phyloP scores from a whole-genome alignment of 2,113 vertebrate genomes.

The Syngnathoides biaculeatus region DNA sequence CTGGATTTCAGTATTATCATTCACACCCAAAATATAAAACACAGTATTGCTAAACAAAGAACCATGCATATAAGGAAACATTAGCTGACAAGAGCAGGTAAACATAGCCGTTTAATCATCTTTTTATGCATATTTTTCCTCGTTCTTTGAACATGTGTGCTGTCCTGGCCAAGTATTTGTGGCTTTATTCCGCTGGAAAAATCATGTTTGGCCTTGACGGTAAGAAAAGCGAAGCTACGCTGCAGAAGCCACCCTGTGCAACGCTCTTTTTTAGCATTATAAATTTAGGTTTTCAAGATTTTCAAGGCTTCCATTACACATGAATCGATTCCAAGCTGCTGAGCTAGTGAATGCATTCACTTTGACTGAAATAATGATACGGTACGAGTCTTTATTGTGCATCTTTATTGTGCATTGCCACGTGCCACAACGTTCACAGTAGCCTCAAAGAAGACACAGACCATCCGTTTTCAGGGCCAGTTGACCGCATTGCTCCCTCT shows the following conservation, averaged over 20 bases:
- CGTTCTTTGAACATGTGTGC: background rate
- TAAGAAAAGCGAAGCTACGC: conserved; percentile 1
- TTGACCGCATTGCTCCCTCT: conserved; percentile 40
- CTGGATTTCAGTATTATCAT: too few relatives aligned
- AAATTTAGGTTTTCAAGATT: background rate
- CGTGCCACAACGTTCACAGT: conserved; percentile 39
- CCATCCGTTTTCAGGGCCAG: conserved; percentile 46
- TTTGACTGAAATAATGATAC: conserved; percentile 1
- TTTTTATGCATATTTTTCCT: background rate
- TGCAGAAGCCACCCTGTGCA: background rate
- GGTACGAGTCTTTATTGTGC: background rate
- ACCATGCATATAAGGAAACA: background rate
- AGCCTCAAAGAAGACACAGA: conserved; percentile 44
- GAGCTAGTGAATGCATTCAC: background rate
- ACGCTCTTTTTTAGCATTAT: background rate
- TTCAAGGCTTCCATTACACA: background rate
- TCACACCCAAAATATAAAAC: background rate
- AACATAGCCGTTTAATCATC: background rate
- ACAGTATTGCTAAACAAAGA: background rate
- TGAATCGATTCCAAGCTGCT: background rate
- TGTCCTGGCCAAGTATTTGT: background rate
- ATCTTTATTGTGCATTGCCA: conserved; percentile 21
- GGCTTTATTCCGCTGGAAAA: background rate
- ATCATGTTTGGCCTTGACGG: background rate
- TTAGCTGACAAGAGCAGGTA: background rate